Base-by-base conservation (phyloP, 2,888 invertebrate genomes). In the Carterocephalus palaemon region DNA sequence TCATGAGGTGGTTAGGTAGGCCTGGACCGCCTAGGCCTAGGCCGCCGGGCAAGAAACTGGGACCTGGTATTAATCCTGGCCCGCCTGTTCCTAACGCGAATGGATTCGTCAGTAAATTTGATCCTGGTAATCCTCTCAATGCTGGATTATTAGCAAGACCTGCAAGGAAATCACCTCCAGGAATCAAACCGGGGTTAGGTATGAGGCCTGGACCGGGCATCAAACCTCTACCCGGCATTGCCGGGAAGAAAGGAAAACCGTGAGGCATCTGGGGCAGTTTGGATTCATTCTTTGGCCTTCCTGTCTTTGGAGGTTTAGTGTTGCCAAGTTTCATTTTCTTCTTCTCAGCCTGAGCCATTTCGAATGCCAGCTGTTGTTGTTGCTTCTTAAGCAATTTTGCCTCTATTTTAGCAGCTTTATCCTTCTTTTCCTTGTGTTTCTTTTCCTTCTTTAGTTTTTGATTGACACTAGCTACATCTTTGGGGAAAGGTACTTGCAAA, bases 21-120 rank as follows among this genome's bases (percentile, higher is more conserved):
- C 77, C 75, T 12, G 75, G 61, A 37, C 45, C 73, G n/a, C n/a
- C n/a, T n/a, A n/a, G n/a, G 12, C 70, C 73, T 15, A 81, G 56
- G 22, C 66, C 66, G 19, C 77, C 75, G 22, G 75, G 64, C 49
- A 85, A 60, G 57, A 81, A 84, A 57, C 77, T 75, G 22, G 89
- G 85, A 4, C 88, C 82, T 2, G 91, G 91, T 62, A 92, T 91
- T 31, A 92, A 76, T 19, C 92, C 91, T 7, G 91, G 90, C 0
- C 89, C 89, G 65, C 89, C 72, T 67, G 80, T 64, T 59, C 80
- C 70, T 65, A 88, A 59, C 57, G 89, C 79, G 78, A 88, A 88
- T 23, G 89, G 81, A 66, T 89, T 89, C 2, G 81, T 79, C 38
- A 88, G 63, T 54, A 87, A 67, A 62, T 77, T 83, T 23, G 84